phyloP scores from a whole-genome alignment of 2,113 vertebrate genomes.

The Pachypanchax playfairii region DNA sequence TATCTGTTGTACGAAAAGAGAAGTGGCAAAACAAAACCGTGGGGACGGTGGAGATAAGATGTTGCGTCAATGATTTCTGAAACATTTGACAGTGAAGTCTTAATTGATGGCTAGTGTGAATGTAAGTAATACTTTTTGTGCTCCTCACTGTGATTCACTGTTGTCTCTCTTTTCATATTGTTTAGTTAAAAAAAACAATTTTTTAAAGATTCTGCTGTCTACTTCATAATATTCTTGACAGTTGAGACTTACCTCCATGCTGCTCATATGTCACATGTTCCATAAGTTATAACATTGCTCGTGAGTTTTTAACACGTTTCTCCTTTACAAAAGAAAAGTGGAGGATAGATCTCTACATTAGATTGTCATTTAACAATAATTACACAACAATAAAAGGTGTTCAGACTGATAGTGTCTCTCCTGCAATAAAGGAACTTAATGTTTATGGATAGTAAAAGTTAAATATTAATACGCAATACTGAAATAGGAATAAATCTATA shows the following conservation, averaged over 20 bases:
- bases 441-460: background rate
- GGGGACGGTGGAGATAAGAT: conserved; percentile 1
- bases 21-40: background rate
- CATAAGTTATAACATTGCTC: background rate
- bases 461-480: background rate
- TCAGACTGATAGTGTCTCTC: background rate
- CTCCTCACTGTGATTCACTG: background rate
- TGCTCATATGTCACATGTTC: background rate
- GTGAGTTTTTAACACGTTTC: background rate
- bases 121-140: background rate
- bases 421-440: background rate
- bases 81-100: conserved; percentile 1
- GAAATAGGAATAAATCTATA: background rate
- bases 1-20: background rate
- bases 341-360: too few relatives aligned
- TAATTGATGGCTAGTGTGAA: conserved; percentile 13
- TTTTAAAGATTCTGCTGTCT: background rate
- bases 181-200: conserved; percentile 4
- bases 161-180: conserved; percentile 4
- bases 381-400: background rate
- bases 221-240: background rate
- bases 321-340: background rate
- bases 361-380: background rate
- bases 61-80: background rate
- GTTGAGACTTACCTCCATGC: background rate